Evolutionary conservation across 2,888 invertebrate genomes (phyloP).

Genomic region (Stenichneumon culpator): DNA sequence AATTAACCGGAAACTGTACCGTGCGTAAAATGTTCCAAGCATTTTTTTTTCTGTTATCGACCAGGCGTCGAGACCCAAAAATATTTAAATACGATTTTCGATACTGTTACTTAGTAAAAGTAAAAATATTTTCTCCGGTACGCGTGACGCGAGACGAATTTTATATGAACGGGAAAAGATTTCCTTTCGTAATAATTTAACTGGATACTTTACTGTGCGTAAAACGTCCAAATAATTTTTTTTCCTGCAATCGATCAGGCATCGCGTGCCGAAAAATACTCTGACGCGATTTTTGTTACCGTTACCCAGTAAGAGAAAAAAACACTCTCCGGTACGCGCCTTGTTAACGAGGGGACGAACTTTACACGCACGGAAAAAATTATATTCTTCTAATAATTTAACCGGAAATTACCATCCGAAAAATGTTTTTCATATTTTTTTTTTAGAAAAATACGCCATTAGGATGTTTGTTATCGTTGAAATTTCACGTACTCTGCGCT

Average conservation of each 20-base stretch:
- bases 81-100: not conserved
- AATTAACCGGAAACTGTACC: not conserved
- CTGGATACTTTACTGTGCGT: not conserved
- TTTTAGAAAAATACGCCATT: not conserved
- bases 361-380: not conserved
- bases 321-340: slow-evolving; percentile 28
- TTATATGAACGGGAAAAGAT: not conserved
- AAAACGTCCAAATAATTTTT: not conserved
- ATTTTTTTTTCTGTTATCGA: not conserved
- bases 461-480: not conserved
- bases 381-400: not conserved
- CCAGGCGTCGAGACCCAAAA: not conserved
- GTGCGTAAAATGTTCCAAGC: not conserved
- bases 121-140: slow-evolving; percentile 38
- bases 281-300: not conserved
- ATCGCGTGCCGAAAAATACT: not conserved
- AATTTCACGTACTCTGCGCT: slow-evolving; percentile 3
- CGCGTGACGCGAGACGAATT: slow-evolving; percentile 15
- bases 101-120: too few species aligned
- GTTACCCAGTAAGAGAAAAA: not conserved
- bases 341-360: not conserved
- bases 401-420: not conserved
- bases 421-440: not conserved
- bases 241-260: not conserved
- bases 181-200: not conserved